Evolutionary conservation across 2,113 vertebrate species (phyloP), one percentile per base, ranked within the genome.

Genomic region (Colistium nudipinnis): DNA sequence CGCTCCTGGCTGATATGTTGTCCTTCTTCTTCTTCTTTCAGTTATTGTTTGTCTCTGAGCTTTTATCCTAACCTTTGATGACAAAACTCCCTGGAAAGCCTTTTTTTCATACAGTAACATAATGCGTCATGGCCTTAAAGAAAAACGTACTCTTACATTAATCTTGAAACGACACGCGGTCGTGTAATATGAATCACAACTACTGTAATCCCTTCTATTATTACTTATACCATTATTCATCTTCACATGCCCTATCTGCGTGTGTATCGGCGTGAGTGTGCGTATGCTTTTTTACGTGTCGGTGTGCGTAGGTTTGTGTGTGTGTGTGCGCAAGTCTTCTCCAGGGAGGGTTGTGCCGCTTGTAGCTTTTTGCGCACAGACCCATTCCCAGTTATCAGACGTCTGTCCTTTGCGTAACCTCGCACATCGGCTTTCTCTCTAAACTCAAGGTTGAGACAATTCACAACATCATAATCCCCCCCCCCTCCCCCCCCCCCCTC

Each of bases 321-420:
- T 41, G 39, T 41, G 39, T 41, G 39, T n/a, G 16, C 7, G 44
- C 3, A 20, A 9, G 8, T 12, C 20, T 20, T 55, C 70, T 62
- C 65, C 3, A 7, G 65, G 8, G 74, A 70, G 19, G n/a, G 6
- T 66, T 60, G 51, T 20, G 13, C 54, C n/a, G 48, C 73, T 69
- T 81, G 39, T 56, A 43, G 35, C 28, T 62, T 19, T 11, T 56
- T 59, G 61, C 12, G 17, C 20, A 43, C 51, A 68, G 41, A 53
- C 49, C 62, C 47, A 61, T 56, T 28, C 53, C 44, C 51, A 61
- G 30, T 59, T 30, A 48, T 30, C 61, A 36, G 36, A 75, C 35
- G 31, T 35, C 35, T 75, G 83, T 72, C 83, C 84, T 85, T 70
- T 75, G 20, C 57, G 74, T 81, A 68, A 81, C 82, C 78, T 78